Conservation (phyloP, 2,113 vertebrate genomes). For the Thalassoma bifasciatum region DNA sequence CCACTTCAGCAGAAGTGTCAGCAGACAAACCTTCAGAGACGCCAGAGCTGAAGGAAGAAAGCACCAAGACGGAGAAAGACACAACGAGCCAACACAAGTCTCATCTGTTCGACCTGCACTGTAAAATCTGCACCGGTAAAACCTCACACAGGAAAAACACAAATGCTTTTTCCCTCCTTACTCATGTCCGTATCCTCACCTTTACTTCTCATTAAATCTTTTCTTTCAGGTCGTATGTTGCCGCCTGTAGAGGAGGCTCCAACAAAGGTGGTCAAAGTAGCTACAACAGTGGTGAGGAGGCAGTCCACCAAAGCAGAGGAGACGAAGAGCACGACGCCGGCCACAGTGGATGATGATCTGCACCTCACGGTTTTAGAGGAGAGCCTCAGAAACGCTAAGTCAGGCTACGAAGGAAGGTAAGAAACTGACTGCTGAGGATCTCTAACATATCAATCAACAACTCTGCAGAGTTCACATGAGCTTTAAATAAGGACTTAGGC, state of each 20-base stretch:
- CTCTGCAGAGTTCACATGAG: background rate
- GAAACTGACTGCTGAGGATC: background rate
- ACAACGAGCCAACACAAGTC: slow-evolving; percentile 95
- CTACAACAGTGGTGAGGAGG: slow-evolving; percentile 90
- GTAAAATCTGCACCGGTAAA: slow-evolving; percentile 99
- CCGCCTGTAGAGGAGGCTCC: slow-evolving; percentile 83
- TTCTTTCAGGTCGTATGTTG: slow-evolving; percentile 90
- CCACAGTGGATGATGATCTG: slow-evolving; percentile 84
- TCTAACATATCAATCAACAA: background rate
- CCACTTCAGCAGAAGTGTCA: slow-evolving; percentile 84
- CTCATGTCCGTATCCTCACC: background rate
- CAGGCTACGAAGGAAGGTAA: slow-evolving; percentile 78
- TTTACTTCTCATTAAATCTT: too few relatives aligned
- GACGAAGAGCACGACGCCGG: slow-evolving; percentile 81
- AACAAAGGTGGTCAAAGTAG: slow-evolving; percentile 93
- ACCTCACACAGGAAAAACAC: background rate
- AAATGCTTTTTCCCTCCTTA: background rate
- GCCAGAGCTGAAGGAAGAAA: slow-evolving; percentile 84
- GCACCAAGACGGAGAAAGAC: slow-evolving; percentile 81
- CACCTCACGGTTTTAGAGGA: slow-evolving; percentile 90
- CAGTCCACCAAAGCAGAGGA: slow-evolving; percentile 91
- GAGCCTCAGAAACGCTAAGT: slow-evolving; percentile 85
- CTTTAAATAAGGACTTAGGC: background rate
- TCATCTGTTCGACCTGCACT: slow-evolving; percentile 97
- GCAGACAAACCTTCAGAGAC: slow-evolving; percentile 77